A percentile compares a stretch with the other conserved stretches of the same genome.
These are phyloP conservation scores for Phylloscopus collybita DNA, from an alignment of 2,797 vertebrate species.

Conservation along the genomic window DNA sequence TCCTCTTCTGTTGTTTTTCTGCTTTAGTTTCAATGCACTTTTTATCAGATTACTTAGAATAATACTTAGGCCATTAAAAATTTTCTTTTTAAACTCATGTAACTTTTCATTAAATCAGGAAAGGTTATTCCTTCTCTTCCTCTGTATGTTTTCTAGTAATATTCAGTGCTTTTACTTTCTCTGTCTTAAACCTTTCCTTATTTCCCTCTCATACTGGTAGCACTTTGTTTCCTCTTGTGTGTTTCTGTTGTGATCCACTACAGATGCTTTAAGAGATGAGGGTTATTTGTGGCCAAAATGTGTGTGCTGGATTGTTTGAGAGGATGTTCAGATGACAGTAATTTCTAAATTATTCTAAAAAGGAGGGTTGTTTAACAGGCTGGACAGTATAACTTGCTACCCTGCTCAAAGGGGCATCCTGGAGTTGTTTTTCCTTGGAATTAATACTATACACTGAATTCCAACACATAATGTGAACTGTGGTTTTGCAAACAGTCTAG, in stretches of 20 bases:
- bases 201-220: not conserved
- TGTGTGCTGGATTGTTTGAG: not conserved
- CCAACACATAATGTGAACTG: not conserved
- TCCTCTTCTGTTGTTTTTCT: not conserved
- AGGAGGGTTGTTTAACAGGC: not conserved
- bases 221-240: not conserved
- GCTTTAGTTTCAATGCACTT: not conserved
- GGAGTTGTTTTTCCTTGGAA: not conserved
- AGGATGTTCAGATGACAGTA: not conserved
- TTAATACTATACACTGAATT: not conserved
- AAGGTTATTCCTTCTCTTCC: not conserved
- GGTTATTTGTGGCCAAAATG: not conserved
- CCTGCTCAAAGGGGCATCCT: not conserved
- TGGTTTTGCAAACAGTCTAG: not conserved
- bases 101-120: not conserved
- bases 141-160: not conserved
- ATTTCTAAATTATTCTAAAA: not conserved
- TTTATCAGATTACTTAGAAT: not conserved
- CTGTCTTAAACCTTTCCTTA: not conserved
- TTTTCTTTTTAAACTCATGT: not conserved
- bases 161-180: not conserved
- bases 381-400: not conserved
- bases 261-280: not conserved
- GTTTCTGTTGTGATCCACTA: not conserved
- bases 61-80: not conserved